Evolutionary conservation across 2,113 vertebrate species (phyloP), one percentile per base, ranked within the genome.

Genomic region (Noturus placidus): DNA sequence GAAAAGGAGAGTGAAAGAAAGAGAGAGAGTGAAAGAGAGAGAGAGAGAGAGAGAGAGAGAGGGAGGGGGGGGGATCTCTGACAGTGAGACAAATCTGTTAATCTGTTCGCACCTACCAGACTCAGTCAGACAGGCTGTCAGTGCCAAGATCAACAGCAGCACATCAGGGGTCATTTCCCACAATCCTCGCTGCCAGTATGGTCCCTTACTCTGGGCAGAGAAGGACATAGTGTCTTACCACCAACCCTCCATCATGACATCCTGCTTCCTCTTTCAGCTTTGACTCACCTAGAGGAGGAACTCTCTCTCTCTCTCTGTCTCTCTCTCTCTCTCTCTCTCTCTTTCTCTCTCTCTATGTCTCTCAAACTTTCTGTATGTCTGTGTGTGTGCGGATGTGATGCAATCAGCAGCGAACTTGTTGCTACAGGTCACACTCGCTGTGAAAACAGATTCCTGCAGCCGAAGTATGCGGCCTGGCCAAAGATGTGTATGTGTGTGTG

Each of bases 351-450:
- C 76, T 88, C 74, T 76, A n/a, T 70, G 38, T 69, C 72, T 88
- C 81, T 63, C 79, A 83, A 76, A 77, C 74, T 85, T 38, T 82
- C 81, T 30, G 38, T 85, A 79, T 84, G 14, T 84, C 79, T n/a
- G 52, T 81, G 84, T 30, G 52, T 87, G 79, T 76, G 13, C 91
- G 78, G 89, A 90, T 87, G 89, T 90, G 89, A 90, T 90, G 89
- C 89, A 90, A 90, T 87, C 85, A 72, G 82, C 25, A 82, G 42
- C 69, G 82, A 87, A 87, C 90, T 90, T 89, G 88, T 89, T 82
- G 63, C 88, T 82, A 88, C 88, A 89, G 80, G 86, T 86, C 82
- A 59, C 56, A 50, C 86, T 91, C 72, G 1, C 74, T 86, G 50
- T 79, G 63, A 90, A 88, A 90, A 87, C 69, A 87, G 82, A 88